A percentile compares a stretch with the other conserved stretches of the same genome.
Conservation (phyloP, 2,888 invertebrate genomes). For the Thera obeliscata region DNA sequence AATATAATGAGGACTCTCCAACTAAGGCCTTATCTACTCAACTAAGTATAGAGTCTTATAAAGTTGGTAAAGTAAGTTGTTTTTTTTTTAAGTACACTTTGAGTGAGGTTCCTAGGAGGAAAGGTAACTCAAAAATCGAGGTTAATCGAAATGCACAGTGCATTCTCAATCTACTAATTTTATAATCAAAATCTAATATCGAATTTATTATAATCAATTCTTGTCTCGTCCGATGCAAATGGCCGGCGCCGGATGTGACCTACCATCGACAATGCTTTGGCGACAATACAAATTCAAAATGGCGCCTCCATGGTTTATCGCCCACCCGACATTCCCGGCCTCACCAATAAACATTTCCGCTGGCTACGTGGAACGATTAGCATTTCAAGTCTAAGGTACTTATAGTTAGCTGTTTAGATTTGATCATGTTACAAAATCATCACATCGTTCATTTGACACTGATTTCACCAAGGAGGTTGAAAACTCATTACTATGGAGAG, state of each 20-base stretch:
- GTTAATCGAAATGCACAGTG: constrained; percentile 21
- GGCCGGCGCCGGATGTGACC: constrained; percentile 82
- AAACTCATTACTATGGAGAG: too few relatives aligned
- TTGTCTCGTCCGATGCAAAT: constrained; percentile 78
- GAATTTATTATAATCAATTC: constrained; percentile 68
- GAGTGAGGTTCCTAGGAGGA: too few relatives aligned
- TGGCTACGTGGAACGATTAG: constrained; percentile 70
- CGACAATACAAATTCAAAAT: constrained; percentile 77
- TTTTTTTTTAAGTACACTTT: too few relatives aligned
- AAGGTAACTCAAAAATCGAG: background rate
- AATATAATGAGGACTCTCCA: background rate
- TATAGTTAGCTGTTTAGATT: constrained; percentile 26
- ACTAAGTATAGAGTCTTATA: too few relatives aligned
- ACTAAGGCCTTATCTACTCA: too few relatives aligned
- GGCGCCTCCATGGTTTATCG: constrained; percentile 77
- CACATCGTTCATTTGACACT: constrained; percentile 8
- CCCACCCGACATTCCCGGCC: constrained; percentile 59
- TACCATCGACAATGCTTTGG: constrained; percentile 75
- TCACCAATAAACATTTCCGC: constrained; percentile 65
- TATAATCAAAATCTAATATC: constrained; percentile 47
- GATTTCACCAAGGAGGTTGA: constrained; percentile 2
- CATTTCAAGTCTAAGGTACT: constrained; percentile 44
- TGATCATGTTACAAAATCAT: constrained; percentile 15
- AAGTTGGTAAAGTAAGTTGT: too few relatives aligned
- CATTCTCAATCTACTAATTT: constrained; percentile 36